Evolutionary conservation across 2,113 vertebrate genomes (phyloP), one percentile per base, ranked within the genome.

Genomic region (Menura novaehollandiae): DNA sequence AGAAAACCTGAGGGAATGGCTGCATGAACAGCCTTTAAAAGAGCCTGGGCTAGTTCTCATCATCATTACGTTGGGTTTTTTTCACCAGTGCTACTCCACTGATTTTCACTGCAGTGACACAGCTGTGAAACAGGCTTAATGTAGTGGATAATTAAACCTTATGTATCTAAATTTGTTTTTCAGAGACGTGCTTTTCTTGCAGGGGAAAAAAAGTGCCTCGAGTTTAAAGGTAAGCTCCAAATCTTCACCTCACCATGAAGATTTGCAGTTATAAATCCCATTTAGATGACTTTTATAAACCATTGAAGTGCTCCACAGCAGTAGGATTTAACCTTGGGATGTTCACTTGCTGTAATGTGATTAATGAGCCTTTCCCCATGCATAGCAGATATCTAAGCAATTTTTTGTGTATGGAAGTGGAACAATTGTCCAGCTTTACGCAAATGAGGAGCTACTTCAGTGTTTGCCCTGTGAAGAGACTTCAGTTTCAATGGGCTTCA

Each of bases 401-500:
- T 85, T 93, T 95, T 89, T 81, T 93, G 77, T 81, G 53, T 68
- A 68, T 91, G 92, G 83, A 96, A 94, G 83, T 81, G 73, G 90
- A 94, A 88, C 92, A 89, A 87, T 95, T 97, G 91, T 97, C 96
- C 91, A 0, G 90, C 95, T 94, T 97, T 95, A 92, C 90, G 77
- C 91, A 97, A 92, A 95, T 89, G 90, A 96, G 95, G 81, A 91
- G 67, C 89, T 93, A 82, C 95, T 97, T 94, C 88, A 96, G 92
- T 91, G 93, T 91, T 49, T 96, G 95, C 88, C 94, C 92, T 89
- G 73, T 86, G 92, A 96, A 97, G 96, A 96, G 88, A 94, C 87
- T 95, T 95, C 77, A 89, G 74, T 92, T 97, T 97, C 94, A 95
- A 96, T 97, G 95, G 92, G 95, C 92, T 96, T 95, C 93, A 93